Base-by-base conservation (phyloP, 2,113 vertebrate genomes). In the Origma solitaria region DNA sequence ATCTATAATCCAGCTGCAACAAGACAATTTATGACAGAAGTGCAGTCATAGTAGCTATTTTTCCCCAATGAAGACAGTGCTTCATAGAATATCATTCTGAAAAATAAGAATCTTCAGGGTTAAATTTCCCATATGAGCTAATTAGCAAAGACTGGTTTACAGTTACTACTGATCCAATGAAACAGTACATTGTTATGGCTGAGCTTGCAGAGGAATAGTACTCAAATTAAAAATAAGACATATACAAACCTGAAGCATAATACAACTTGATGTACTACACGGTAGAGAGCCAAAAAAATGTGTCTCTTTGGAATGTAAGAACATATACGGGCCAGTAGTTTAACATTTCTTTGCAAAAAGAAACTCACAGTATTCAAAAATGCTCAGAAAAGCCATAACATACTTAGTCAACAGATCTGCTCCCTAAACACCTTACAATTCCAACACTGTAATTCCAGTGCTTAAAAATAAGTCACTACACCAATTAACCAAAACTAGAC, bases 351-450 rank as follows among this genome's bases (percentile, higher is more conserved):
- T 51, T 57, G 56, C 47, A 89, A 70, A 86, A 84, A 68, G 51
- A 66, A 82, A 53, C 31, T 58, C 25, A 38, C 10, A 42, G 33
- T 42, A 44, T 69, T 83, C 33, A 73, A 49, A 82, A 82, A 86
- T 9, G 42, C 37, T 40, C 56, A 71, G 31, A 31, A 88, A 79
- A 70, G 16, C 13, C 0, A 0, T 14, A 58, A 79, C 0, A 0
- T 10, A 33, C 21, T 68, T 22, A 75, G 35, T 23, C 64, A 83
- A 54, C 22, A 77, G 51, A 35, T 31, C 33, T 54, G 44, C 31
- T 80, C 42, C 28, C 28, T n/a, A 78, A 45, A 38, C 13, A 40
- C 6, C 9, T 58, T 47, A 54, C 3, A 2, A 51, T 51, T 56
- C 45, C 54, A 72, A 45, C 37, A 84, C 0, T 35, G n/a, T 17